Evolutionary conservation across 2,797 vertebrate species (phyloP), one percentile per base, ranked within the genome.

Genomic region (Morus bassanus): DNA sequence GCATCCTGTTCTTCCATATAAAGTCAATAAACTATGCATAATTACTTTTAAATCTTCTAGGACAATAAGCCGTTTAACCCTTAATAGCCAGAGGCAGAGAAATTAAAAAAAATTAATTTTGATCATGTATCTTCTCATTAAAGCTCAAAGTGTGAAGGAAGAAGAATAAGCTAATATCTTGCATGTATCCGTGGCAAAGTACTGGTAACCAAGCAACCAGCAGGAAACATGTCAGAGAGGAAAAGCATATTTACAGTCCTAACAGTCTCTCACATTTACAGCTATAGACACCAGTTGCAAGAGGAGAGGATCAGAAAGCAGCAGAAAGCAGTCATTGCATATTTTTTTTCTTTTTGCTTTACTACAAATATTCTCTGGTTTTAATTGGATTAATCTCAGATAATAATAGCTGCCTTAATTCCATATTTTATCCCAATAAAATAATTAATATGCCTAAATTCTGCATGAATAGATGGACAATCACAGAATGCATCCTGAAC

Each of bases 141-240:
- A 92, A 96, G 79, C 77, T 91, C 78, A 73, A 92, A 95, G 76
- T 75, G 85, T 64, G 74, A 94, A 89, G 70, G 91, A 56, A 96
- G 88, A 92, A 96, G 76, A 94, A 89, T 59, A 83, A 95, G 69
- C 57, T 83, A 93, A 57, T 85, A 89, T 67, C 41, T 89, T 88
- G 67, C 81, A 88, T 16, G 51, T 73, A 91, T 70, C 80, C 15
- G 11, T 63, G 65, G 92, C 87, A 96, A 96, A 97, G 74, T 78
- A 75, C 74, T 85, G 57, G 97, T 97, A 97, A 96, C 97, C 88
- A 96, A 89, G 97, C 97, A 97, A 98, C 97, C 70, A 94, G 80
- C 23, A 96, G 95, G 95, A 95, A 97, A 93, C 54, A 89, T 94
- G 78, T 93, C 83, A 96, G 70, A 87, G 75, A 83, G 54, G 88